Conservation (phyloP, 2,113 vertebrate genomes). For the Poeciliopsis retropinna region DNA sequence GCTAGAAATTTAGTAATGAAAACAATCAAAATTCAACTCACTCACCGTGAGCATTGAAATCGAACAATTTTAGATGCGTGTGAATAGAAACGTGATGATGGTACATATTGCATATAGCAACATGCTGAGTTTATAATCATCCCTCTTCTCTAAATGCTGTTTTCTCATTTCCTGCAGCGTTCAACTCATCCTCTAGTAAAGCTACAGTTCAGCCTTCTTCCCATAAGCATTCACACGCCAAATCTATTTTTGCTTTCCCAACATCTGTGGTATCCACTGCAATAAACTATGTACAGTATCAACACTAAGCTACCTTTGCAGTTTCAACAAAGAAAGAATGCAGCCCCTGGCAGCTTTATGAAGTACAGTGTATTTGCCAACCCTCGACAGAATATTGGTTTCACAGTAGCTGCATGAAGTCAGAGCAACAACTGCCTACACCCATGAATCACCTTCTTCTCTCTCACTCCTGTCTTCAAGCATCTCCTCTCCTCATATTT, state of each 20-base stretch:
- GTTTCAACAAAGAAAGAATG: slow-evolving; percentile 63
- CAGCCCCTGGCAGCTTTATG: slow-evolving; percentile 60
- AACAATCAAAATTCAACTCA: not conserved
- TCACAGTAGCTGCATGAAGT: slow-evolving; percentile 60
- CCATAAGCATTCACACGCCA: slow-evolving; percentile 27
- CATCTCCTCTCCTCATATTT: slow-evolving; percentile 34
- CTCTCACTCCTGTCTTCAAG: slow-evolving; percentile 30
- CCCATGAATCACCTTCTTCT: slow-evolving; percentile 63
- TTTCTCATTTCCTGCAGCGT: not conserved
- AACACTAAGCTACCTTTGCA: slow-evolving; percentile 50
- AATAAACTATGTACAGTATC: slow-evolving; percentile 64
- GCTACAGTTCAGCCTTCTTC: slow-evolving; percentile 17
- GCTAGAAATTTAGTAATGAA: not conserved
- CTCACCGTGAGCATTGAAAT: not conserved
- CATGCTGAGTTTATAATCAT: not conserved
- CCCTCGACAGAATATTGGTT: slow-evolving; percentile 58
- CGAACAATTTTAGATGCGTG: not conserved
- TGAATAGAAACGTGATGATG: not conserved
- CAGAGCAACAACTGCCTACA: slow-evolving; percentile 52
- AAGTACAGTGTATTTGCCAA: slow-evolving; percentile 54
- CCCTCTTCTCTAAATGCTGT: not conserved
- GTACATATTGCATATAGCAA: not conserved
- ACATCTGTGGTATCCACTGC: slow-evolving; percentile 55
- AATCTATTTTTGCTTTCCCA: slow-evolving; percentile 68
- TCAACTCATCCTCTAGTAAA: slow-evolving; percentile 12